Conservation (phyloP, 2,797 vertebrate genomes). For the Cyprinodon diabolis region DNA sequence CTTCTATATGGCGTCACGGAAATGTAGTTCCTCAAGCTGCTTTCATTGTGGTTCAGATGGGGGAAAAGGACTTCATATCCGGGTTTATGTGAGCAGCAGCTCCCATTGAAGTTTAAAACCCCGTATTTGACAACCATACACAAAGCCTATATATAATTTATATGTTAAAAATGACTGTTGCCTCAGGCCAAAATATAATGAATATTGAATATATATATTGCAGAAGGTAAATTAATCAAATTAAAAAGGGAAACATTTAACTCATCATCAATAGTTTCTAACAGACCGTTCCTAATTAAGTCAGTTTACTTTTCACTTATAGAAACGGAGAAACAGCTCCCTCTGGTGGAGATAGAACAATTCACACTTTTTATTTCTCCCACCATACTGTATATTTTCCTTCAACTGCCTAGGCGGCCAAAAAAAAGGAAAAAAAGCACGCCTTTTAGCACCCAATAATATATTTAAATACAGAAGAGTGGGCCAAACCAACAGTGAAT, state of each 20-base stretch:
- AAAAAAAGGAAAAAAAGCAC: too few species aligned
- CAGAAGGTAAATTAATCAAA: neutral
- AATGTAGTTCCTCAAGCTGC: conserved; percentile 69
- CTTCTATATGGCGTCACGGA: conserved; percentile 60
- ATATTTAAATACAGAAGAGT: too few species aligned
- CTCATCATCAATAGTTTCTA: neutral
- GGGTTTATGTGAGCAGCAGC: conserved; percentile 25
- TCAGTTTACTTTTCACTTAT: neutral
- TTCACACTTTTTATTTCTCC: too few species aligned
- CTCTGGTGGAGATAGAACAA: conserved; percentile 39
- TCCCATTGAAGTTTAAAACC: neutral
- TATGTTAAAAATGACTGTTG: neutral
- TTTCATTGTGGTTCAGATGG: neutral
- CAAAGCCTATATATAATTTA: too few species aligned
- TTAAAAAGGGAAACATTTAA: neutral
- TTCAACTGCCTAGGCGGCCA: too few species aligned
- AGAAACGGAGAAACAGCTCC: conserved; percentile 10
- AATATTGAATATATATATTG: too few species aligned
- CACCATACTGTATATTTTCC: too few species aligned
- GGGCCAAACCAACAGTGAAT: too few species aligned
- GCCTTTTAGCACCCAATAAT: too few species aligned
- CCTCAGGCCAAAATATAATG: neutral
- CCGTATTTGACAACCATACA: neutral
- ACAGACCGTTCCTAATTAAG: neutral
- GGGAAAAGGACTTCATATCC: conserved; percentile 62